A percentile compares a stretch with the other conserved stretches of the same genome.
phyloP scores from a whole-genome alignment of 2,797 vertebrate genomes.

The Ptychobarbus kaznakovi region DNA sequence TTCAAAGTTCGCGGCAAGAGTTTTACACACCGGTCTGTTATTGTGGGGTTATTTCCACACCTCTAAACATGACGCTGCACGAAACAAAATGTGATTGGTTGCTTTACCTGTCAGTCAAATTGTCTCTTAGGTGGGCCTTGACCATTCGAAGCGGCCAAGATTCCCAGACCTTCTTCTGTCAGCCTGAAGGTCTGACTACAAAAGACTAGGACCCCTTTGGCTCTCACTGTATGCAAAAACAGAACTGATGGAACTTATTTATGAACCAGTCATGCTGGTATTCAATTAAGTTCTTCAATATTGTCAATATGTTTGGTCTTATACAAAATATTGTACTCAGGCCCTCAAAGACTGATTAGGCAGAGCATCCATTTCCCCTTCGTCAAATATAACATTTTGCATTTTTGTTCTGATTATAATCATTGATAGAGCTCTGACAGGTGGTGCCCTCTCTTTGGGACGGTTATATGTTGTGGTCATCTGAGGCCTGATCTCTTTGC shows the following conservation, averaged over 20 bases:
- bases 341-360: not conserved
- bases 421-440: not conserved
- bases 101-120: too few species aligned
- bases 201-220: too few species aligned
- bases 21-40: too few species aligned
- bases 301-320: not conserved
- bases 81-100: too few species aligned
- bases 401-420: not conserved
- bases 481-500: not conserved
- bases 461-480: conserved; percentile 8
- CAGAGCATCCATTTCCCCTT: not conserved
- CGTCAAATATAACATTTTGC: not conserved
- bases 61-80: too few species aligned
- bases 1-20: too few species aligned
- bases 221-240: not conserved
- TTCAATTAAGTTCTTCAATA: not conserved
- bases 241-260: not conserved
- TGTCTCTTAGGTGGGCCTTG: too few species aligned
- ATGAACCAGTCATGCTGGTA: not conserved
- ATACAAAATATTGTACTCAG: not conserved
- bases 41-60: too few species aligned
- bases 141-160: too few species aligned
- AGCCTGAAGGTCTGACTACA: too few species aligned
- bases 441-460: not conserved
- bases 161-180: too few species aligned